A percentile compares a stretch with the other conserved stretches of the same genome.
These are phyloP conservation scores for Eupithecia inturbata DNA, from an alignment of 2,888 invertebrate genomes.

Conservation along the genomic window DNA sequence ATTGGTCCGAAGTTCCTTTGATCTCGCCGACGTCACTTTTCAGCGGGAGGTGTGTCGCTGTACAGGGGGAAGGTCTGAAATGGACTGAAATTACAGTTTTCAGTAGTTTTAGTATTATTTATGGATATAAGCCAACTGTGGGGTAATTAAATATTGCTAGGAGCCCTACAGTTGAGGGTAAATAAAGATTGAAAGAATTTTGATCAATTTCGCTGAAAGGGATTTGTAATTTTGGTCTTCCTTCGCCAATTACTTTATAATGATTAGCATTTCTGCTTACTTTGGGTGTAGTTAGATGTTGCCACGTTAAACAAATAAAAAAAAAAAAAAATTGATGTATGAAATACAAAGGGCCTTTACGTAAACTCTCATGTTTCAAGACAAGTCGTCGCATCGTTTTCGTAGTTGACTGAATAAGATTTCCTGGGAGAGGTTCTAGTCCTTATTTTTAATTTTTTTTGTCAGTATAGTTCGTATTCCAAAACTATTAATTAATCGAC, in stretches of 20 bases:
- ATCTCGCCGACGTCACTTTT: conserved; percentile 66
- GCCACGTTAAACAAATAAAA: background rate
- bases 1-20: conserved; percentile 66
- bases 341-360: background rate
- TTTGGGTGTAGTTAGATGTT: background rate
- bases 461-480: background rate
- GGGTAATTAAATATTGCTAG: conserved; percentile 7
- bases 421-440: no score
- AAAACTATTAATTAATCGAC: background rate
- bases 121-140: conserved; percentile 42
- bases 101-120: conserved; percentile 49
- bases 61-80: conserved; percentile 62
- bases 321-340: background rate
- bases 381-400: background rate
- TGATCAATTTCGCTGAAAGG: background rate
- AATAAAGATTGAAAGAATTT: background rate
- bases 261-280: background rate
- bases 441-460: no score
- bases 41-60: conserved; percentile 71
- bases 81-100: conserved; percentile 50
- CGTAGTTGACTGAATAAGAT: no score
- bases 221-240: background rate
- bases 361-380: background rate
- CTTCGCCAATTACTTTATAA: background rate
- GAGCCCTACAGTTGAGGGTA: conserved; percentile 5